Percentiles rank a stretch among this genome's conserved stretches.
Conservation (phyloP, 2,888 invertebrate species). For the Ochropleura plecta region DNA sequence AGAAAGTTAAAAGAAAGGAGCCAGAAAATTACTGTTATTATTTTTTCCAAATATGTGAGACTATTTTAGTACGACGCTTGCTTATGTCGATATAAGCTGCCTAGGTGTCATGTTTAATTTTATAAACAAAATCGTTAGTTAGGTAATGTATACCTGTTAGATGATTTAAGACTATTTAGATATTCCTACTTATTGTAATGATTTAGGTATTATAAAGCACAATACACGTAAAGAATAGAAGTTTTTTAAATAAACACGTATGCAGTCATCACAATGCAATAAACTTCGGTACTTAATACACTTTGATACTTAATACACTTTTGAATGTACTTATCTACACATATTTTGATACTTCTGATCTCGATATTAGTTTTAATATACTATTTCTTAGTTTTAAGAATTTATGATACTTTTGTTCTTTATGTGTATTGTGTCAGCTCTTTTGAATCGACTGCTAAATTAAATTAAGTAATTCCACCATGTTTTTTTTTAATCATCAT, state of each 20-base stretch:
- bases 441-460: slow-evolving; percentile 48
- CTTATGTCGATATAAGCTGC: slow-evolving; percentile 60
- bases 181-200: slow-evolving; percentile 62
- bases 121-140: slow-evolving; percentile 66
- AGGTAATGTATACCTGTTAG: slow-evolving; percentile 65
- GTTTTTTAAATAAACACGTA: slow-evolving; percentile 21
- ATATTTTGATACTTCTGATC: slow-evolving; percentile 52
- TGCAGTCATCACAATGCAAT: slow-evolving; percentile 50
- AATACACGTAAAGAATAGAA: slow-evolving; percentile 50
- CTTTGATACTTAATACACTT: slow-evolving; percentile 48
- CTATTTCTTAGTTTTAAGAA: slow-evolving; percentile 43
- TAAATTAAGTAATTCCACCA: slow-evolving; percentile 6
- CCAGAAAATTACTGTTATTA: slow-evolving; percentile 20
- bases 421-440: slow-evolving; percentile 49
- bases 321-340: slow-evolving; percentile 49
- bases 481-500: slow-evolving; percentile 19
- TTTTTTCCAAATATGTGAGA: slow-evolving; percentile 35
- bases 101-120: slow-evolving; percentile 70
- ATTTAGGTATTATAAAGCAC: slow-evolving; percentile 43
- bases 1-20: slow-evolving; percentile 3
- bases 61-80: slow-evolving; percentile 43
- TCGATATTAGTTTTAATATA: slow-evolving; percentile 52
- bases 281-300: slow-evolving; percentile 34
- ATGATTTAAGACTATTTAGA: slow-evolving; percentile 57
- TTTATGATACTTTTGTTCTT: slow-evolving; percentile 38